Percentiles rank a stretch among this genome's conserved stretches.
Evolutionary conservation across 1,140 invertebrate genomes (phyloP).

Genomic region (Euglossa dilemma): DNA sequence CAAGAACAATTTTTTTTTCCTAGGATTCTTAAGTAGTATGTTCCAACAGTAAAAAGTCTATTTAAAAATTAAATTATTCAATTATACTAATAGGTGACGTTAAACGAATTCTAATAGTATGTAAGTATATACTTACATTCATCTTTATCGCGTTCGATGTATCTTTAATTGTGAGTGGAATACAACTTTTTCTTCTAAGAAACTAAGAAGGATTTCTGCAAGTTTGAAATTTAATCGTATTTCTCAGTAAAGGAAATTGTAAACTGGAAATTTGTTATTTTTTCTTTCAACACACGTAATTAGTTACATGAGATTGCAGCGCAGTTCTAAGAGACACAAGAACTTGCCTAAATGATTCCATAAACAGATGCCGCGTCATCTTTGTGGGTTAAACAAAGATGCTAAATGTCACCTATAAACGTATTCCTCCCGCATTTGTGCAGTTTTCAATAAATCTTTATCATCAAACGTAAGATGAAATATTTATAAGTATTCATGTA

Average conservation of each 20-base stretch:
- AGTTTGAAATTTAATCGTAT: neutral
- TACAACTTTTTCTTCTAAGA: neutral
- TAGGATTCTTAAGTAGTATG: neutral
- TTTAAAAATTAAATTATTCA: neutral
- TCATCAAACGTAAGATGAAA: slow-evolving; percentile 24
- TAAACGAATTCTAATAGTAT: neutral
- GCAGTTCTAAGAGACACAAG: slow-evolving; percentile 1
- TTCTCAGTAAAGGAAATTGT: neutral
- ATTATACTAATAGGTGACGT: neutral
- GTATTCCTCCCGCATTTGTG: slow-evolving; percentile 21
- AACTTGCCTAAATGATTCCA: slow-evolving; percentile 40
- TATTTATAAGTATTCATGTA: slow-evolving; percentile 28
- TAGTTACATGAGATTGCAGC: slow-evolving; percentile 20
- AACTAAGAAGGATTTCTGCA: neutral
- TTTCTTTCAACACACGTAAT: slow-evolving; percentile 11
- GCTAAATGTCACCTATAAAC: neutral
- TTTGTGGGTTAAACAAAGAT: slow-evolving; percentile 18
- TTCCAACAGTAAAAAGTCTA: neutral
- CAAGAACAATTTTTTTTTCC: neutral
- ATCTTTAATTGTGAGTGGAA: neutral
- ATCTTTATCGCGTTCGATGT: neutral
- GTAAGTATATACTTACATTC: neutral
- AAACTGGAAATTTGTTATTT: neutral
- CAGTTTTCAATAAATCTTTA: slow-evolving; percentile 33
- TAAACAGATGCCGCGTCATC: slow-evolving; percentile 17